These are phyloP conservation scores for Caenorhabditis macrosperma DNA, from an alignment of 2,888 invertebrate genomes.

Conservation along the genomic window DNA sequence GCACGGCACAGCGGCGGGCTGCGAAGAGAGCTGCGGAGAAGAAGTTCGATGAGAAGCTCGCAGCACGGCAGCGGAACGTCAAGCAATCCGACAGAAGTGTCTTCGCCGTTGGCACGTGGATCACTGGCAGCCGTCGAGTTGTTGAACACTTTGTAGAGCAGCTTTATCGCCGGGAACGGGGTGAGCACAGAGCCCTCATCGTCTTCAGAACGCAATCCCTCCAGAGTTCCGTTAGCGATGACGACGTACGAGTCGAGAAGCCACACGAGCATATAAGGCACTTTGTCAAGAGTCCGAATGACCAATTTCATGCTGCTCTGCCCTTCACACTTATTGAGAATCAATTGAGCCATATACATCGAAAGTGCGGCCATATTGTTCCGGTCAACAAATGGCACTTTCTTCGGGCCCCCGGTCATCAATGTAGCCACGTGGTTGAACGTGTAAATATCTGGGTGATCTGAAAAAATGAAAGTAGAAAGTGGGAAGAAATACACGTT, in stretches of 20 bases:
- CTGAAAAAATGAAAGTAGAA: slow-evolving; percentile 38
- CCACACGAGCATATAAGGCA: slow-evolving; percentile 68
- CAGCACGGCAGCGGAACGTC: slow-evolving; percentile 68
- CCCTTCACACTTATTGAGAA: slow-evolving; percentile 71
- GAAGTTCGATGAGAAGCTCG: slow-evolving; percentile 65
- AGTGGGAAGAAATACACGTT: too few relatives aligned
- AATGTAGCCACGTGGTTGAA: slow-evolving; percentile 50
- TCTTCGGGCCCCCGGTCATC: slow-evolving; percentile 42
- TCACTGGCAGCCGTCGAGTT: slow-evolving; percentile 70
- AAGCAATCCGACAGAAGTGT: slow-evolving; percentile 74
- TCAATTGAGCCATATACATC: slow-evolving; percentile 72
- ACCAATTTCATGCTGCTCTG: slow-evolving; percentile 74
- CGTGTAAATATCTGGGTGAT: slow-evolving; percentile 45
- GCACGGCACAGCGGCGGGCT: slow-evolving; percentile 74
- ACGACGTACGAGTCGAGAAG: slow-evolving; percentile 77
- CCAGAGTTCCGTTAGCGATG: slow-evolving; percentile 32
- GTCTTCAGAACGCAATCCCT: slow-evolving; percentile 33
- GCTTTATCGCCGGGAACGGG: slow-evolving; percentile 75
- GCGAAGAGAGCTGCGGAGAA: slow-evolving; percentile 69
- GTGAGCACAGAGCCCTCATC: slow-evolving; percentile 39
- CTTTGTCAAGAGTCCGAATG: slow-evolving; percentile 54
- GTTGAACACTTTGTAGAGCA: slow-evolving; percentile 78
- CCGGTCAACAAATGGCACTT: slow-evolving; percentile 34
- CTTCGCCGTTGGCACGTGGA: slow-evolving; percentile 77
- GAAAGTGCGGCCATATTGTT: slow-evolving; percentile 61